Base-by-base conservation (phyloP, 2,113 vertebrate species). In the Microcebus lehilahytsara region DNA sequence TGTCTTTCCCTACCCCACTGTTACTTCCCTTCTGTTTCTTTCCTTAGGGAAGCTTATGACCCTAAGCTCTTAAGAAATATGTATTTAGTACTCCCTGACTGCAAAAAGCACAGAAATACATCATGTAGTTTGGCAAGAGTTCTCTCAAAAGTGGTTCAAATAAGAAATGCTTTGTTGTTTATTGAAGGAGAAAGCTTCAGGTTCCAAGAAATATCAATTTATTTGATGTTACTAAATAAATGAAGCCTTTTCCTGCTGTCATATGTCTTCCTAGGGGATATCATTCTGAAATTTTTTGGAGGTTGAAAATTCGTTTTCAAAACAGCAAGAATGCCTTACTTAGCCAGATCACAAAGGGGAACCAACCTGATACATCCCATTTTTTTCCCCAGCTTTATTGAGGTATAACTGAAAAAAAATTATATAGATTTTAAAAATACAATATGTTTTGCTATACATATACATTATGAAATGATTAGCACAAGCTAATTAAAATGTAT, bases 11-110 rank as follows among this genome's bases (percentile, higher is more conserved):
- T 46, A 0, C 1, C 27, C 37, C 2, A 12, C 7, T 9, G 6
- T 6, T 69, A 6, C 2, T 69, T 78, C 14, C 4, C 32, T 3
- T 92, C 87, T 71, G 19, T 20, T 86, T 77, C 53, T 77, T 30
- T 60, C 66, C n/a, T n/a, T 46, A 27, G 64, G 27, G 58, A n/a
- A 58, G 74, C 23, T 51, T 75, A 80, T 95, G 64, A 64, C 27
- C 49, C 37, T 58, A 37, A 69, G 74, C 80, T 62, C 25, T 87
- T 84, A 66, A 85, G 91, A 79, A 66, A 87, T 77, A 49, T 60
- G 27, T 53, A 58, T 49, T 75, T 9, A 1, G 83, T 74, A 2
- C 51, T 77, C 8, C 19, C 60, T 14, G 40, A 53, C 53, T 25
- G 1, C 40, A 49, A 16, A 89, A 37, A 81, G 66, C 56, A 32